phyloP scores from a whole-genome alignment of 1,140 invertebrate genomes.

The Platyscapa corneri region DNA sequence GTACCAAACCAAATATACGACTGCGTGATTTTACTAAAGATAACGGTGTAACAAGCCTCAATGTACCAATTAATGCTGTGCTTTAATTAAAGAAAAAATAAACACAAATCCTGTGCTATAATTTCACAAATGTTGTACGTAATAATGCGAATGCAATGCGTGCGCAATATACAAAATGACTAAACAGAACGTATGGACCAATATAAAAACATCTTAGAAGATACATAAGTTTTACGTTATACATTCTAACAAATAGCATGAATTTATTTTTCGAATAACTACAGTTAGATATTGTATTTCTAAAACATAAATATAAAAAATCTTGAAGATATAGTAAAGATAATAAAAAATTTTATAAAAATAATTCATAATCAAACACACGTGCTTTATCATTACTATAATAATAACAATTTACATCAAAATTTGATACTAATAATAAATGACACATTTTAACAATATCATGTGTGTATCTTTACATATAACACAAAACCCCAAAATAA shows the following conservation, averaged over 20 bases:
- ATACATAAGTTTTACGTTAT: neutral
- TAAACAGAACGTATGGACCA: neutral
- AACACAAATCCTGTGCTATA: constrained; percentile 13
- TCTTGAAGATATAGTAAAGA: neutral
- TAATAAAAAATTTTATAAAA: constrained; percentile 17
- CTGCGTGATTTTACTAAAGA: constrained; percentile 26
- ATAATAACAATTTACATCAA: too few species aligned
- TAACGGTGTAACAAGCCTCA: constrained; percentile 33
- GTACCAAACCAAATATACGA: constrained; percentile 34
- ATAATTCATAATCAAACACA: constrained; percentile 20
- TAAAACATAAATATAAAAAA: neutral
- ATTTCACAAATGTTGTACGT: neutral
- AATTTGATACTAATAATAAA: constrained; percentile 6
- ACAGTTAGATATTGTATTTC: too few species aligned
- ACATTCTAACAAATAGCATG: neutral
- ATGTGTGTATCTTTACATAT: neutral
- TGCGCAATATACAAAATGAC: neutral
- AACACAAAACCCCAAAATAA: constrained; percentile 7
- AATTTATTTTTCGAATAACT: neutral
- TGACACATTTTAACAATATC: neutral
- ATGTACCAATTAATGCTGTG: constrained; percentile 36
- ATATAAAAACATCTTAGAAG: neutral
- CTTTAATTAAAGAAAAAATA: constrained; percentile 5
- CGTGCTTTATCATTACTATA: constrained; percentile 8
- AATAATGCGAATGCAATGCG: neutral